Conservation (phyloP, 2,113 vertebrate genomes). For the Pristiophorus japonicus region DNA sequence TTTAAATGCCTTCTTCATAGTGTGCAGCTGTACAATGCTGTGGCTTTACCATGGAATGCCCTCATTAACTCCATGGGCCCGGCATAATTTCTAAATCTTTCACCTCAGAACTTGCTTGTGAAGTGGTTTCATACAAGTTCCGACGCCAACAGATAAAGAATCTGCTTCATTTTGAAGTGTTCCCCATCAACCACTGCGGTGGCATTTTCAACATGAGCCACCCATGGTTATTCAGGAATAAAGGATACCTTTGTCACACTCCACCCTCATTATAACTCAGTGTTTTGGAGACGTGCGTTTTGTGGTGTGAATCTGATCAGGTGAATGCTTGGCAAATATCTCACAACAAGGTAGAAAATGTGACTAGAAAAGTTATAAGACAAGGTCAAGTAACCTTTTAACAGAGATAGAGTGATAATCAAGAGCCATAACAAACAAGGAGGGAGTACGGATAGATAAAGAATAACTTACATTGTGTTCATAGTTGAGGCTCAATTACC, state of each 20-base stretch:
- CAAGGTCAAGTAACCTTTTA: background rate
- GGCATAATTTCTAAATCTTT: background rate
- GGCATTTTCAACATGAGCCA: background rate
- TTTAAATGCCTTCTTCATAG: background rate
- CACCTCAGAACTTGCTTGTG: background rate
- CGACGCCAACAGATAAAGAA: background rate
- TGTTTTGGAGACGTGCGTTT: background rate
- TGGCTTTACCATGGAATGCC: background rate
- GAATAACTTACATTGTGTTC: background rate
- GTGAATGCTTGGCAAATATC: background rate
- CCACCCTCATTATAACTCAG: no score
- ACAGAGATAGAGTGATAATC: background rate
- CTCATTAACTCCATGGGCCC: background rate
- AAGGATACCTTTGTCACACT: background rate
- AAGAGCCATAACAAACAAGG: background rate
- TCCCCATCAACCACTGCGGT: background rate
- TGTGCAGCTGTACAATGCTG: background rate
- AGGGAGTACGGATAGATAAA: background rate
- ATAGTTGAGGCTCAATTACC: background rate
- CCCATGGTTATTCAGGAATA: background rate
- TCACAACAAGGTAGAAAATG: background rate
- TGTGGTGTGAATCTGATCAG: background rate
- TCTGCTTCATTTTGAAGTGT: background rate
- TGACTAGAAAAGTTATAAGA: background rate
- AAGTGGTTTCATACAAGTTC: background rate